Percentiles rank a stretch among this genome's conserved stretches.
phyloP scores from a whole-genome alignment of 1,140 invertebrate species.

The Heliconius hewitsoni region DNA sequence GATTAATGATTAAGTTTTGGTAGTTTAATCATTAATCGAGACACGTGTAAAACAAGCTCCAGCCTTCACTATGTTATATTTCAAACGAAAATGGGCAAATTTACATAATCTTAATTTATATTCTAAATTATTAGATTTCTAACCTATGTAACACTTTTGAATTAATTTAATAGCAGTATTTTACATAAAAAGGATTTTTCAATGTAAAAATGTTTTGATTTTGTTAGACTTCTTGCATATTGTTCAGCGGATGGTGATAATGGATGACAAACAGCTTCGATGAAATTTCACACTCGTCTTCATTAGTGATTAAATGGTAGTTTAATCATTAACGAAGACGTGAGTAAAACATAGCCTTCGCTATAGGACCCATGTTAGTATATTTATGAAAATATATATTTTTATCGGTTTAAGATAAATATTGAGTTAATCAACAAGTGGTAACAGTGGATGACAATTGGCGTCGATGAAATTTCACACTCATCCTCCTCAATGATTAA shows the following conservation, averaged over 20 bases:
- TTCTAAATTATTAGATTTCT: neutral
- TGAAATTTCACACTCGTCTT: neutral
- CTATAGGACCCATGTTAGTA: no score
- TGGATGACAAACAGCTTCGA: neutral
- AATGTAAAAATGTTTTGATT: neutral
- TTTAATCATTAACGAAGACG: neutral
- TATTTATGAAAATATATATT: neutral
- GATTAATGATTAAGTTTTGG: neutral
- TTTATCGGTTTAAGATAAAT: neutral
- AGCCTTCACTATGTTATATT: no score
- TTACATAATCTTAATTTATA: no score
- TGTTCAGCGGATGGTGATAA: neutral
- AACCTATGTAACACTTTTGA: neutral
- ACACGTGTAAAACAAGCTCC: neutral
- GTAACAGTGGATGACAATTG: neutral
- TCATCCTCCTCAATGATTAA: neutral
- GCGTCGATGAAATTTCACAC: neutral
- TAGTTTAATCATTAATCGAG: conserved; percentile 2
- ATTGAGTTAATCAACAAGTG: neutral
- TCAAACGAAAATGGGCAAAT: no score
- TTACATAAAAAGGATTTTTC: no score
- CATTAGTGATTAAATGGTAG: neutral
- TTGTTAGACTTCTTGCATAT: neutral
- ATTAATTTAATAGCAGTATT: neutral
- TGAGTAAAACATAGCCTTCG: neutral